phyloP scores from a whole-genome alignment of 2,797 vertebrate species.

The Coilia nasus region DNA sequence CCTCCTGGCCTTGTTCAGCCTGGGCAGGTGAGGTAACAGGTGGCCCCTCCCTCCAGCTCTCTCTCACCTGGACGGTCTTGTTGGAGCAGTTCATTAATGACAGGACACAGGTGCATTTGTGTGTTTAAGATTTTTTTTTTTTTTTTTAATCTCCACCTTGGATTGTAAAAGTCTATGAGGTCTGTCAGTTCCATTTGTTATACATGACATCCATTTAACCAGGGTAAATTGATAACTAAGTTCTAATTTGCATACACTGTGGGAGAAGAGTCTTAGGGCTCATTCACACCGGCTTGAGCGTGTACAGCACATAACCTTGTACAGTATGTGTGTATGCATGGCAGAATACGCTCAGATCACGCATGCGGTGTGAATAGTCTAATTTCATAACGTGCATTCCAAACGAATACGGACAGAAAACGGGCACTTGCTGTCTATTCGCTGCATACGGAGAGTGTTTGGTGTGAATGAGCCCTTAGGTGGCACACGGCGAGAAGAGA shows the following conservation, averaged over 20 bases:
- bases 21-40: slow-evolving; percentile 12
- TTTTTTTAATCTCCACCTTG: not conserved
- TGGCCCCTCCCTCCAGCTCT: not conserved
- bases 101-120: not conserved
- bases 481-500: not conserved
- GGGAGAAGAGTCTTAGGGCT: not conserved
- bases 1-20: slow-evolving; percentile 35
- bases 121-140: not conserved
- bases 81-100: slow-evolving; percentile 22
- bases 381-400: too few species aligned
- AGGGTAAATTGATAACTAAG: not conserved
- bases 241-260: not conserved
- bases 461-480: too few species aligned
- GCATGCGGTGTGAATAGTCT: too few species aligned
- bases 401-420: too few species aligned
- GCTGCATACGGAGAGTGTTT: too few species aligned
- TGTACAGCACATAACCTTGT: too few species aligned
- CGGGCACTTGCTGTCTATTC: too few species aligned
- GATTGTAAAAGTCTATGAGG: not conserved
- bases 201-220: not conserved
- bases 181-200: not conserved
- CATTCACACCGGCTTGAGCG: too few species aligned
- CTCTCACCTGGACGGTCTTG: slow-evolving; percentile 12
- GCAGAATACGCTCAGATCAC: too few species aligned
- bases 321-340: too few species aligned